A percentile compares a stretch with the other conserved stretches of the same genome.
These are phyloP conservation scores for Gymnocheta viridis DNA, from an alignment of 2,888 invertebrate genomes.

Conservation along the genomic window DNA sequence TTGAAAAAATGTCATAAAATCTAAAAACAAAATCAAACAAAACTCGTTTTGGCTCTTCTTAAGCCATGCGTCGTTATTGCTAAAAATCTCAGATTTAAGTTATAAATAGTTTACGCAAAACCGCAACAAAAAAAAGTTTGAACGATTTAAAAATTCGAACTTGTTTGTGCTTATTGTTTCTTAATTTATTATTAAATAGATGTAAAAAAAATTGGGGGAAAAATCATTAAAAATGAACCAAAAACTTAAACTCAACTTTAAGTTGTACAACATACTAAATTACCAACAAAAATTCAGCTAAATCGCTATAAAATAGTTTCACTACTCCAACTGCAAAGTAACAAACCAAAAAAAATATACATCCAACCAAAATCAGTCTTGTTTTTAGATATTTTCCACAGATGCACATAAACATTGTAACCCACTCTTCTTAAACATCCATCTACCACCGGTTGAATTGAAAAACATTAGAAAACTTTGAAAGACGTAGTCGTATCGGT, in stretches of 20 bases:
- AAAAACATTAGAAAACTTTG: slow-evolving; percentile 30
- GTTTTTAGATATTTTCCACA: not conserved
- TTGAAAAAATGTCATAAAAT: too few species aligned
- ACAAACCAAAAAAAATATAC: not conserved
- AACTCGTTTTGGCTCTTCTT: too few species aligned
- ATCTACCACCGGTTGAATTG: not conserved
- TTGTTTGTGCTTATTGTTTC: slow-evolving; percentile 12
- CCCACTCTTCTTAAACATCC: not conserved
- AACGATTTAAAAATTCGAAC: slow-evolving; percentile 44
- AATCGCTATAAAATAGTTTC: slow-evolving; percentile 1
- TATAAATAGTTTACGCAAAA: not conserved
- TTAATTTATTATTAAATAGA: slow-evolving; percentile 59
- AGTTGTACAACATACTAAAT: not conserved
- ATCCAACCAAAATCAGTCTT: not conserved
- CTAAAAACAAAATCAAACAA: too few species aligned
- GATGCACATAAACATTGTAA: slow-evolving; percentile 6
- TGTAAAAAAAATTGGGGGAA: slow-evolving; percentile 25
- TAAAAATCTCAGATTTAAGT: too few species aligned
- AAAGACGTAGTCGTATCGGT: slow-evolving; percentile 27
- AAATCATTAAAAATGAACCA: too few species aligned
- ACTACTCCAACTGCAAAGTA: not conserved
- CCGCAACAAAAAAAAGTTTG: not conserved
- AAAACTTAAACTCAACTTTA: not conserved
- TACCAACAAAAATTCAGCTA: not conserved
- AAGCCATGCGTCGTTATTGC: too few species aligned